Base-by-base conservation (phyloP, 2,888 invertebrate genomes). In the Podabrus alpinus region DNA sequence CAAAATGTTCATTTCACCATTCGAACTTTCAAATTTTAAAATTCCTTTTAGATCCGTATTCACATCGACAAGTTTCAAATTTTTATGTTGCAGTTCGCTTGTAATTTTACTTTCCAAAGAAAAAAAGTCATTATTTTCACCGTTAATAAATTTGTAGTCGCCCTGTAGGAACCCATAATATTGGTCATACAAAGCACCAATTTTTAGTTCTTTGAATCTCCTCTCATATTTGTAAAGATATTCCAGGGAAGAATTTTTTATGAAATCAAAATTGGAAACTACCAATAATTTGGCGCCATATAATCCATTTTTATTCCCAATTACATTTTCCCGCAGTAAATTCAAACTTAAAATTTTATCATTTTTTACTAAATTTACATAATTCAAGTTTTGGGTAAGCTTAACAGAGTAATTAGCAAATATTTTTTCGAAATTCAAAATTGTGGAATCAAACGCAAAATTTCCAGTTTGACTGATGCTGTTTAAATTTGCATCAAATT, bases 331-430 rank as follows among this genome's bases (percentile, higher is more conserved):
- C 15, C 60, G 15, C 16, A 13, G 15, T 17, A 29, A 70, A 21
- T 25, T 71, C 16, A 13, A 21, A 9, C 16, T 74, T 21, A 71
- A 15, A 15, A 3, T 67, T 62, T 71, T 19, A 9, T 69, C 16
- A 29, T 74, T 74, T 74, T 74, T 74, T 1, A 15, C 24, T 11
- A 74, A 10, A 15, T 17, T 67, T 60, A 74, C 15, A 15, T 74
- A 67, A 59, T 59, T 71, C 60, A 66, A 21, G 16, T 74, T 16
- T 13, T 17, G 24, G n/a, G n/a, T 24, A 17, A 59, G 15, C 15
- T 62, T 70, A n/a, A 74, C 15, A 15, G 66, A 70, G 7, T 67
- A 11, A 62, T 67, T 59, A 1, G 66, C 13, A 9, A 15, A 60
- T 0, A 67, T 9, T 15, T 74, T 70, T 59, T 74, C 70, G 67